Conservation (phyloP, 1,140 invertebrate species). For the Atta cephalotes region DNA sequence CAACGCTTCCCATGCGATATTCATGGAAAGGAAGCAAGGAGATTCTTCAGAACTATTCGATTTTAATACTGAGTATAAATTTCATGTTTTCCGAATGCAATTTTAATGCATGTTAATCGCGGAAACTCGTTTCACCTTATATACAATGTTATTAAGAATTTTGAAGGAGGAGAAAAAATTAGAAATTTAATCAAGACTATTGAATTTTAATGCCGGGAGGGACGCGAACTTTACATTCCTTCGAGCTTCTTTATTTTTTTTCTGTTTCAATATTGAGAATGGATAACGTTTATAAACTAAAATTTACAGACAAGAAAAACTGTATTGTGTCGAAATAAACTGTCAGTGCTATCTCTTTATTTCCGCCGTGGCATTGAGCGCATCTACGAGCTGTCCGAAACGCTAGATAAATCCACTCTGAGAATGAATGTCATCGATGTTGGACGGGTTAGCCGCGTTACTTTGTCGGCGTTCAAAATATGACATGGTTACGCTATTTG, state of each 20-base stretch:
- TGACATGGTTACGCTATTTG: constrained; percentile 45
- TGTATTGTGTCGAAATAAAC: constrained; percentile 23
- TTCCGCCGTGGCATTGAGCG: constrained; percentile 26
- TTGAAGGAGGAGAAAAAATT: background rate
- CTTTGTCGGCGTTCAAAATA: constrained; percentile 45
- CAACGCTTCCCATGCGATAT: constrained; percentile 4
- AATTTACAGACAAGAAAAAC: constrained; percentile 40
- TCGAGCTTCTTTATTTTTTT: constrained; percentile 15
- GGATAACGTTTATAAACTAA: background rate
- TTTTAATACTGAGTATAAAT: background rate
- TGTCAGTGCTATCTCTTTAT: constrained; percentile 1
- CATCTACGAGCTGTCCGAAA: constrained; percentile 33
- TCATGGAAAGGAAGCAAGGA: constrained; percentile 12
- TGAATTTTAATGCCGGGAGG: constrained; percentile 12
- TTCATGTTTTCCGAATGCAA: background rate
- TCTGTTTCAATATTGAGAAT: constrained; percentile 20
- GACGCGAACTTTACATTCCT: background rate
- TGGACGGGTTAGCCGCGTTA: constrained; percentile 12
- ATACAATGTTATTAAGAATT: background rate
- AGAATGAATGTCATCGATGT: constrained; percentile 29
- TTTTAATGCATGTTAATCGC: constrained; percentile 20
- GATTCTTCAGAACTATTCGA: background rate
- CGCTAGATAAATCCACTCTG: constrained; percentile 10
- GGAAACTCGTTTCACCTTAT: background rate
- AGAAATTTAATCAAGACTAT: background rate